Percentiles rank a stretch among this genome's conserved stretches.
phyloP scores from a whole-genome alignment of 2,113 vertebrate species.

The Sceloporus undulatus region DNA sequence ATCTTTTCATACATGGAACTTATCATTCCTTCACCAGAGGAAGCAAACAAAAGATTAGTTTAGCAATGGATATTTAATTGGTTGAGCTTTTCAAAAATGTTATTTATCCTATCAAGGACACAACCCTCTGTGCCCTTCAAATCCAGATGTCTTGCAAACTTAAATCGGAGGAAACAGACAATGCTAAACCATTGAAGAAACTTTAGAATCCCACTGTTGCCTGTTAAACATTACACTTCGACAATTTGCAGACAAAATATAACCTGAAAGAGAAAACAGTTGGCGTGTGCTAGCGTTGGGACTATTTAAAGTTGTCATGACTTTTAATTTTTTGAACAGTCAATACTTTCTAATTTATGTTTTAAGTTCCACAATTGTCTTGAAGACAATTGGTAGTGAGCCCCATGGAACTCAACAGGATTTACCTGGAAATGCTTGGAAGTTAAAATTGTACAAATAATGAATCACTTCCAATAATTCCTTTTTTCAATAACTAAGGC shows the following conservation, averaged over 20 bases:
- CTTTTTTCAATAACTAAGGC: too few species aligned
- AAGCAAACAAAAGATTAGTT: not conserved
- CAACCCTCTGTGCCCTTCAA: slow-evolving; percentile 5
- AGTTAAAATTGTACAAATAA: too few species aligned
- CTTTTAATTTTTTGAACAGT: not conserved
- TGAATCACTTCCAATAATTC: too few species aligned
- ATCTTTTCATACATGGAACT: not conserved
- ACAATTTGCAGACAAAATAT: not conserved
- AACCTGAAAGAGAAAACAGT: not conserved
- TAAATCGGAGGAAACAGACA: not conserved
- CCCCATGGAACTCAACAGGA: not conserved
- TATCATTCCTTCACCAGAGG: slow-evolving; percentile 8
- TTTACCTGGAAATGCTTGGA: too few species aligned
- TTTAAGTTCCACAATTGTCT: not conserved
- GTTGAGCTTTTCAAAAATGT: not conserved
- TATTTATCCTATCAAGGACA: slow-evolving; percentile 62
- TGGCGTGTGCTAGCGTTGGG: not conserved
- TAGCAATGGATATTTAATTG: slow-evolving; percentile 7
- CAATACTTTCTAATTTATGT: not conserved
- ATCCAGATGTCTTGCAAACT: slow-evolving; percentile 13
- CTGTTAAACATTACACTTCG: not conserved
- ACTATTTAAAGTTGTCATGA: not conserved
- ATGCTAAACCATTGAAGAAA: slow-evolving; percentile 22
- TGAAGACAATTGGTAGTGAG: not conserved
- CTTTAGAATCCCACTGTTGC: slow-evolving; percentile 7